A percentile compares a stretch with the other conserved stretches of the same genome.
These are phyloP conservation scores for Platerodrilus igneus DNA, from an alignment of 2,888 invertebrate genomes.

Conservation along the genomic window DNA sequence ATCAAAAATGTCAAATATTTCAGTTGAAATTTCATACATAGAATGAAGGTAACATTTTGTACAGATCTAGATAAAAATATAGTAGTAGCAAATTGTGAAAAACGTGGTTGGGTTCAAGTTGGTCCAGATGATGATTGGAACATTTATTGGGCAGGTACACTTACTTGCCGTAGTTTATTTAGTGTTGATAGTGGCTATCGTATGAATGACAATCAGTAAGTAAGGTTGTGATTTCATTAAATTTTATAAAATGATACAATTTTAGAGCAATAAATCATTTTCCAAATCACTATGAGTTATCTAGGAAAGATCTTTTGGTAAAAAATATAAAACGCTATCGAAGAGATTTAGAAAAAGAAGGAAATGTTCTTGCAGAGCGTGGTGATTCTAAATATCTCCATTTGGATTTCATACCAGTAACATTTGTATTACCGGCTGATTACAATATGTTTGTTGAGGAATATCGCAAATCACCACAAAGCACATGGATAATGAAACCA, in stretches of 20 bases:
- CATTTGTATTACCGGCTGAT: slow-evolving; percentile 91
- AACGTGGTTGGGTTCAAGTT: slow-evolving; percentile 85
- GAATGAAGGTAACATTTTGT: slow-evolving; percentile 60
- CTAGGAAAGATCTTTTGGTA: slow-evolving; percentile 91
- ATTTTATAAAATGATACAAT: slow-evolving; percentile 1
- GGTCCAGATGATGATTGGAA: slow-evolving; percentile 93
- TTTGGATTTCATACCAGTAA: slow-evolving; percentile 89
- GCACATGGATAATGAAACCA: slow-evolving; percentile 98
- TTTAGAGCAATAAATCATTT: slow-evolving; percentile 87
- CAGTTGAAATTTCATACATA: slow-evolving; percentile 10
- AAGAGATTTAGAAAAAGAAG: slow-evolving; percentile 87
- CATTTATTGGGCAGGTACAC: slow-evolving; percentile 91
- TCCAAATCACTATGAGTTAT: slow-evolving; percentile 92
- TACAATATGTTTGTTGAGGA: slow-evolving; percentile 97
- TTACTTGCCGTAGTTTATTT: slow-evolving; percentile 86
- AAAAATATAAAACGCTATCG: slow-evolving; percentile 94
- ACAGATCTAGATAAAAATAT: slow-evolving; percentile 94
- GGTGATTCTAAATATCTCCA: slow-evolving; percentile 73
- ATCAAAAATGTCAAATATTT: slow-evolving; percentile 24
- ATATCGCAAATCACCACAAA: slow-evolving; percentile 87
- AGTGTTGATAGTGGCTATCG: slow-evolving; percentile 89
- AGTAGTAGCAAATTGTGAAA: slow-evolving; percentile 85
- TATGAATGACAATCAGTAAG: slow-evolving; percentile 86
- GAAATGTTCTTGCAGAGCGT: slow-evolving; percentile 80
- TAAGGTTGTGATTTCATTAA: slow-evolving; percentile 22